Base-by-base conservation (phyloP, 2,797 vertebrate genomes). In the Astyanax mexicanus region DNA sequence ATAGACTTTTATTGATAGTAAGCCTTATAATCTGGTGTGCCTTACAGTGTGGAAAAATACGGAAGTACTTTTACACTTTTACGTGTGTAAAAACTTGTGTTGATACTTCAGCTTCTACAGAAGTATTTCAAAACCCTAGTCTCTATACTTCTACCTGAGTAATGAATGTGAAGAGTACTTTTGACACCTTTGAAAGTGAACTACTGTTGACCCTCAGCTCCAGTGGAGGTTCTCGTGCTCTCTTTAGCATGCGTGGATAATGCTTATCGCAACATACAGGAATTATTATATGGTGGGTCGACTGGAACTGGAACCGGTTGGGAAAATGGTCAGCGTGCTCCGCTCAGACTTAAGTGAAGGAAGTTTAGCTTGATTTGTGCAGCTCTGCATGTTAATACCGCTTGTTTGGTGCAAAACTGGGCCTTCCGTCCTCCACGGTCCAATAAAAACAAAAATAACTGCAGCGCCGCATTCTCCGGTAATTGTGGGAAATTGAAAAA, bases 401-500 rank as follows among this genome's bases (percentile, higher is more conserved):
- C 10, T 0, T 67, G 11, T 74, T 64, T 51, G 19, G 17, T 64
- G 21, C 35, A 35, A 45, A 23, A 7, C 25, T 3, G 38, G 17
- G 38, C 15, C 11, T 69, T 21, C 29, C 21, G 25, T 11, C 47
- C 62, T 47, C 19, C 27, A 44, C 35, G 21, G 5, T 19, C 54
- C 74, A 69, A 69, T 69, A 61, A 61, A 60, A 61, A 69, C n/a
- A 17, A 23, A 75, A 61, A 51, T 52, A 61, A 29, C 73, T 42
- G 23, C 65, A 60, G 60, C 45, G 55, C 65, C 51, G 17, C 15
- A 37, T 68, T 68, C 29, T 60, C 40, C 10, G 17, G 61, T 64
- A 67, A 68, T 75, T 75, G 42, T 60, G 15, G 64, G 40, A 38
- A 60, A 75, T 54, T 73, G 45, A 40, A 69, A 40, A 51, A 51